A percentile compares a stretch with the other conserved stretches of the same genome.
Evolutionary conservation across 2,888 invertebrate species (phyloP).

Genomic region (Phymatocera aterrima): DNA sequence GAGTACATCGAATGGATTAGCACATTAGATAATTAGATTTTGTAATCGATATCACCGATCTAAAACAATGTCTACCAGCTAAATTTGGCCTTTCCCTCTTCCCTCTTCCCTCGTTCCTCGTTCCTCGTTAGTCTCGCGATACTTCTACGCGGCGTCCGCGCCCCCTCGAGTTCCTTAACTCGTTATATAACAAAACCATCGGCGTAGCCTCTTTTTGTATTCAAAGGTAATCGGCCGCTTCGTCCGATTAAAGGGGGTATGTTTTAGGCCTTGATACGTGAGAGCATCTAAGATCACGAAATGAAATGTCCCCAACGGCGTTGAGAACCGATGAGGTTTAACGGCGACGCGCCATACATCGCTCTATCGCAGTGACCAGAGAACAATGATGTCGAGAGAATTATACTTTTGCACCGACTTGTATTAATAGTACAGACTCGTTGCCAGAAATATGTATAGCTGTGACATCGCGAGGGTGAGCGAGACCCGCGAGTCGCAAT

Average conservation of each 20-base stretch:
- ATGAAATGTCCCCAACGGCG: too few species aligned
- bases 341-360: neutral
- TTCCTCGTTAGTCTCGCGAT: too few species aligned
- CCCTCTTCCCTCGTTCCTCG: conserved; percentile 22
- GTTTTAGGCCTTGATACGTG: neutral
- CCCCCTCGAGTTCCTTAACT: conserved; percentile 62
- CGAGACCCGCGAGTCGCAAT: neutral
- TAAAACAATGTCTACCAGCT: conserved; percentile 67
- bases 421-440: conserved; percentile 6
- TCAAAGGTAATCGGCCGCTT: neutral
- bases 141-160: conserved; percentile 26
- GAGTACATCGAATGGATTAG: conserved; percentile 32
- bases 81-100: conserved; percentile 63
- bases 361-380: neutral
- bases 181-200: conserved; percentile 65
- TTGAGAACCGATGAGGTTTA: too few species aligned
- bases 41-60: conserved; percentile 70
- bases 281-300: neutral
- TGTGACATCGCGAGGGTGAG: neutral
- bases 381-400: conserved; percentile 1
- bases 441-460: conserved; percentile 28
- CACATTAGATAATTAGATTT: conserved; percentile 58
- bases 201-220: conserved; percentile 47
- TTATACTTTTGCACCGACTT: neutral
- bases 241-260: neutral